Evolutionary conservation across 2,888 invertebrate genomes (phyloP).

Genomic region (Proisotoma minuta): DNA sequence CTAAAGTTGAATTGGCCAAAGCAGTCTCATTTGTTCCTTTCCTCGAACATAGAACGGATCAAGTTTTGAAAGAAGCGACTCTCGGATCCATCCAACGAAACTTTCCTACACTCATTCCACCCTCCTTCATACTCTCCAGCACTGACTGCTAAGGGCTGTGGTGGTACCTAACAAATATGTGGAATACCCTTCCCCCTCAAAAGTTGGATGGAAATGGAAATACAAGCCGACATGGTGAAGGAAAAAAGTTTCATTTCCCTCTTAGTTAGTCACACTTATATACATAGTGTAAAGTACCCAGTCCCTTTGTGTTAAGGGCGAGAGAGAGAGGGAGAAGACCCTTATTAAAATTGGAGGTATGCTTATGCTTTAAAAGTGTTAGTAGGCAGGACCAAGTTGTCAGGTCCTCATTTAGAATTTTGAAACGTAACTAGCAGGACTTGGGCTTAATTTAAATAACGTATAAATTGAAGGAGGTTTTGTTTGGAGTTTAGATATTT

Average conservation of each 20-base stretch:
- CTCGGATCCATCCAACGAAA: neutral
- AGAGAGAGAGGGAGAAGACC: neutral
- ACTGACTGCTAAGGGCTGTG: neutral
- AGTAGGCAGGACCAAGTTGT: neutral
- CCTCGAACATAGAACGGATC: no score
- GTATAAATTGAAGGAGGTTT: no score
- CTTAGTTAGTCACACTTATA: constrained; percentile 6
- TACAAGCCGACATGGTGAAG: neutral
- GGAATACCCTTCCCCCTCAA: no score
- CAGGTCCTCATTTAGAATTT: constrained; percentile 3
- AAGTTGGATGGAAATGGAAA: no score
- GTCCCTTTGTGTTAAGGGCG: no score
- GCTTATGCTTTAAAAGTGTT: neutral
- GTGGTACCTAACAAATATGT: no score
- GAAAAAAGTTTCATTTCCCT: neutral
- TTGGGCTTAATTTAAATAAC: no score
- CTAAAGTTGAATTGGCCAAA: neutral
- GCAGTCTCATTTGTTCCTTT: constrained; percentile 2
- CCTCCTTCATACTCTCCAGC: neutral
- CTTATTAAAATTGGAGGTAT: constrained; percentile 3
- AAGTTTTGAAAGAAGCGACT: no score
- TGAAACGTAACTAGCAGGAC: neutral
- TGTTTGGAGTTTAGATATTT: no score
- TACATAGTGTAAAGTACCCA: neutral
- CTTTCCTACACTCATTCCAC: no score